Conservation (phyloP, 2,888 invertebrate species). For the Graphium colonna region DNA sequence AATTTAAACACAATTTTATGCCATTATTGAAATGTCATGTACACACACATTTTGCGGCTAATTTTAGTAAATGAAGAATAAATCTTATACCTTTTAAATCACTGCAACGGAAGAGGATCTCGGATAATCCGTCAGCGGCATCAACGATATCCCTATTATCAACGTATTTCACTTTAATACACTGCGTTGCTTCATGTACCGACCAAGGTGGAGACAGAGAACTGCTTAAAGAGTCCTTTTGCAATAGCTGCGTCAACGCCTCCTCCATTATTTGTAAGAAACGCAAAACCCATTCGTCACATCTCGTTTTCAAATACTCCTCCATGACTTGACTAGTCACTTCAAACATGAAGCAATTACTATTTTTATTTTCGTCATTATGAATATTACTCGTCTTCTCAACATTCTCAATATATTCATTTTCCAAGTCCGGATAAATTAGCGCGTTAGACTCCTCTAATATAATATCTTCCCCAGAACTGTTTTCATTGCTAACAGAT, state of each 20-base stretch:
- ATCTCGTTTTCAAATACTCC: conserved; percentile 45
- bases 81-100: conserved; percentile 43
- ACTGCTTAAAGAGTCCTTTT: conserved; percentile 37
- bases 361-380: conserved; percentile 9
- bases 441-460: background rate
- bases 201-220: conserved; percentile 55
- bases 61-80: background rate
- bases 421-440: conserved; percentile 30
- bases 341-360: conserved; percentile 45
- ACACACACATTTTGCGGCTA: too few species aligned
- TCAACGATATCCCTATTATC: conserved; percentile 38
- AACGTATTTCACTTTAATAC: conserved; percentile 47
- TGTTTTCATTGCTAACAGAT: background rate
- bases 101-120: conserved; percentile 43
- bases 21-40: too few species aligned
- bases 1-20: too few species aligned
- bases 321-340: conserved; percentile 47
- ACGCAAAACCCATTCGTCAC: conserved; percentile 62
- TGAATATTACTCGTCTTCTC: conserved; percentile 9
- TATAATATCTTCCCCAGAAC: background rate
- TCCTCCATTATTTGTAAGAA: conserved; percentile 70
- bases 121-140: conserved; percentile 47
- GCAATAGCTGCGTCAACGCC: conserved; percentile 50
- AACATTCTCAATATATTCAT: conserved; percentile 18
- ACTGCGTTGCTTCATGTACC: conserved; percentile 54